Conservation (phyloP, 2,113 vertebrate species). For the Scomber colias region DNA sequence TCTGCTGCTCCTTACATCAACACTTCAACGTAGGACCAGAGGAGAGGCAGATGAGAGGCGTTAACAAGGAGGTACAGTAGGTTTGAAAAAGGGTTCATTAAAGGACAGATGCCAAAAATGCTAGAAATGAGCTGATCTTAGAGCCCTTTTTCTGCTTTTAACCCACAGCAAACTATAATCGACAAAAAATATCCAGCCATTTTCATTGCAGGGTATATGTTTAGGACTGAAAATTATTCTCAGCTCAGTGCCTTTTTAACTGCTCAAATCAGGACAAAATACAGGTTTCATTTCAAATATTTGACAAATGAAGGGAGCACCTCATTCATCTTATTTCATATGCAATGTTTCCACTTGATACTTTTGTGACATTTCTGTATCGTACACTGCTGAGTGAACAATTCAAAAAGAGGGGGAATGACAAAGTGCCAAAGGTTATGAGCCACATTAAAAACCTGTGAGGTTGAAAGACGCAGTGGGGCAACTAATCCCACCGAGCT, state of each 20-base stretch:
- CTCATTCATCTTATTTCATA: constrained; percentile 35
- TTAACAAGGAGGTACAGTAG: constrained; percentile 14
- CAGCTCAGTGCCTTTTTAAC: constrained; percentile 81
- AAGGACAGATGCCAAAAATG: constrained; percentile 46
- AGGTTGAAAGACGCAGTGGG: neutral
- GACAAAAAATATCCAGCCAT: constrained; percentile 49
- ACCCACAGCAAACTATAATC: constrained; percentile 55
- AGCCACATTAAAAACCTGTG: constrained; percentile 21
- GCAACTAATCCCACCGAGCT: constrained; percentile 8
- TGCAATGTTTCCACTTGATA: neutral
- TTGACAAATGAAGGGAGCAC: constrained; percentile 5
- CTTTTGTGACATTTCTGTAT: constrained; percentile 1
- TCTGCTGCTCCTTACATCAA: constrained; percentile 37
- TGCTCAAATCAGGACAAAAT: constrained; percentile 59
- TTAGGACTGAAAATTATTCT: constrained; percentile 62
- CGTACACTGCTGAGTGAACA: neutral
- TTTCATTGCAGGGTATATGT: constrained; percentile 54
- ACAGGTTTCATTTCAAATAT: constrained; percentile 54
- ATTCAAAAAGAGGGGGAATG: neutral
- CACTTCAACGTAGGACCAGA: neutral
- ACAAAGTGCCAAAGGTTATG: constrained; percentile 37
- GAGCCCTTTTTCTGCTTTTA: constrained; percentile 63
- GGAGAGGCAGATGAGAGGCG: constrained; percentile 25
- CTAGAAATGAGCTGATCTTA: constrained; percentile 45
- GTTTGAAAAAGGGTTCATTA: constrained; percentile 19